Evolutionary conservation across 2,888 invertebrate species (phyloP).

Genomic region (Tiphia femorata): DNA sequence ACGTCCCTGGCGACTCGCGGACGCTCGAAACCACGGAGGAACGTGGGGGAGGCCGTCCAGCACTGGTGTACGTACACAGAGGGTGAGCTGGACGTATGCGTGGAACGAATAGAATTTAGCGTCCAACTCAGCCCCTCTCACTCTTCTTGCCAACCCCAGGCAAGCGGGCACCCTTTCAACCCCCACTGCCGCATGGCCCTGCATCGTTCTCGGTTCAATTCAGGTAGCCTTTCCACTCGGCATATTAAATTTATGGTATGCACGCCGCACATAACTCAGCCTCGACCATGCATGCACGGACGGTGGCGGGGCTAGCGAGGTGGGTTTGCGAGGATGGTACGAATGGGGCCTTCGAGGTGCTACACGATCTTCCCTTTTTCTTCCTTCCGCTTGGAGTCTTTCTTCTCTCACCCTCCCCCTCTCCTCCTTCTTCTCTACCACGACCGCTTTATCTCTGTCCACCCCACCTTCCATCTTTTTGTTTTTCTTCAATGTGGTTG

Average conservation of each 20-base stretch:
- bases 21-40: too few relatives aligned
- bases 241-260: constrained; percentile 66
- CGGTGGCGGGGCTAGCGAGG: constrained; percentile 19
- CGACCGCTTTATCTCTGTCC: too few relatives aligned
- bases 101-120: constrained; percentile 58
- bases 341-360: constrained; percentile 12
- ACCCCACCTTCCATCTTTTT: too few relatives aligned
- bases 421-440: not conserved
- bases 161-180: not conserved
- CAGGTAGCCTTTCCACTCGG: constrained; percentile 63
- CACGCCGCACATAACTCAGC: constrained; percentile 58
- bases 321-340: constrained; percentile 18
- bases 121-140: constrained; percentile 17
- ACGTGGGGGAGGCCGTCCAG: too few relatives aligned
- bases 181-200: not conserved
- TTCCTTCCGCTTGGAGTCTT: constrained; percentile 17
- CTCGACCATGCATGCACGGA: constrained; percentile 24
- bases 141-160: not conserved
- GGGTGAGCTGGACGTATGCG: constrained; percentile 34
- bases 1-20: too few relatives aligned
- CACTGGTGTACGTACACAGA: too few relatives aligned
- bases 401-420: not conserved
- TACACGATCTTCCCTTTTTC: constrained; percentile 4
- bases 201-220: constrained; percentile 57
- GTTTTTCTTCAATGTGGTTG: not conserved